phyloP scores from a whole-genome alignment of 2,113 vertebrate genomes.

The Hemichromis elongatus region DNA sequence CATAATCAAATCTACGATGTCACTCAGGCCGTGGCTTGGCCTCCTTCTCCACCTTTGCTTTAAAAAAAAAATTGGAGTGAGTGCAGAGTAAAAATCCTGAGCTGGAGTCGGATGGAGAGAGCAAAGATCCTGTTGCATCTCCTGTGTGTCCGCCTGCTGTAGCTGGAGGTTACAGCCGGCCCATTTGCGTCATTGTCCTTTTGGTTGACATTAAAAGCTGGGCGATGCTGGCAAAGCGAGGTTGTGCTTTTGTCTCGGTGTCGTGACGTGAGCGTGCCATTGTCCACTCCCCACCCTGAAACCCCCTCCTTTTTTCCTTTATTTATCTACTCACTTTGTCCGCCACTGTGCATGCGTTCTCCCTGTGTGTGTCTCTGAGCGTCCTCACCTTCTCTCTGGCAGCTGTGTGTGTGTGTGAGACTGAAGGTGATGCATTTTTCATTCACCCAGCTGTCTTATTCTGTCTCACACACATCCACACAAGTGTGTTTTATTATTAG shows the following conservation, averaged over 20 bases:
- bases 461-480: background rate
- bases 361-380: background rate
- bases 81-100: background rate
- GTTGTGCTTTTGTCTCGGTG: constrained; percentile 17
- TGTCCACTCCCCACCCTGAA: background rate
- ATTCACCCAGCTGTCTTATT: constrained; percentile 7
- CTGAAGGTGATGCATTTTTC: constrained; percentile 6
- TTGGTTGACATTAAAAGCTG: constrained; percentile 38
- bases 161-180: background rate
- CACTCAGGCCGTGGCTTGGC: background rate
- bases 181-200: constrained; percentile 31
- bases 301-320: background rate
- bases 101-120: background rate
- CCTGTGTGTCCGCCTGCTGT: background rate
- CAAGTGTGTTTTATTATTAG: background rate
- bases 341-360: background rate
- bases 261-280: background rate
- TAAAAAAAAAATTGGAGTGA: background rate
- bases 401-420: background rate
- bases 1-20: background rate
- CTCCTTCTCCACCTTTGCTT: background rate
- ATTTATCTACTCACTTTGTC: constrained; percentile 5
- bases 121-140: background rate
- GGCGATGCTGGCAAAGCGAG: constrained; percentile 2
- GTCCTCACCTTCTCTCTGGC: background rate